Evolutionary conservation across 2,797 vertebrate genomes (phyloP).

Genomic region (Gallinago nigripennis): DNA sequence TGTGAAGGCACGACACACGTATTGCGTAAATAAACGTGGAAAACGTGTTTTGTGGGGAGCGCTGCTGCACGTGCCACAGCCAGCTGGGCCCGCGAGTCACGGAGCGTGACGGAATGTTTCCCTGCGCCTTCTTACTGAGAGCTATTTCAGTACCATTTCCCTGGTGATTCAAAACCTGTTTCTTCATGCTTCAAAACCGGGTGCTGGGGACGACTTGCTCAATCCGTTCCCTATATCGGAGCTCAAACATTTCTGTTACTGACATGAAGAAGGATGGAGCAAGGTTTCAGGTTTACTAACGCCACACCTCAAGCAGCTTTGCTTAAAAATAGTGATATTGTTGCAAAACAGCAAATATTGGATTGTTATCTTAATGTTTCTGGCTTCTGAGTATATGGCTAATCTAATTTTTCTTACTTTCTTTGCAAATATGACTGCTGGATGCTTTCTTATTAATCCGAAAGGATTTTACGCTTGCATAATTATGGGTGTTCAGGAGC

Average conservation of each 20-base stretch:
- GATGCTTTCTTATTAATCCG: not conserved
- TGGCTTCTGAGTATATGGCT: not conserved
- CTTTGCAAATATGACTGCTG: not conserved
- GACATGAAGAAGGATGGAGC: not conserved
- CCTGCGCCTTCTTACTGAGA: not conserved
- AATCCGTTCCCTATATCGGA: conserved; percentile 1
- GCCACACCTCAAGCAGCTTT: not conserved
- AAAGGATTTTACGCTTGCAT: not conserved
- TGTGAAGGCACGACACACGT: not conserved
- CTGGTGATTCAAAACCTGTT: conserved; percentile 25
- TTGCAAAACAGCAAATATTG: not conserved
- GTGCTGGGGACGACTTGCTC: not conserved
- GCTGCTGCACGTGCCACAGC: not conserved
- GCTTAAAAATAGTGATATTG: not conserved
- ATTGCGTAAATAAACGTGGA: not conserved
- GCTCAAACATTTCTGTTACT: not conserved
- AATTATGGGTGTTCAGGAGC: not conserved
- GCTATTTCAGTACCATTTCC: not conserved
- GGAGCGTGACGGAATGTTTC: not conserved
- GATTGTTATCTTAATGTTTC: not conserved
- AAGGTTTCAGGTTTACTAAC: not conserved
- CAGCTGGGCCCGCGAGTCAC: accelerated
- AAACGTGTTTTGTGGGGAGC: not conserved
- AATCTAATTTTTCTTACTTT: not conserved
- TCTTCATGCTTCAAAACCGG: conserved; percentile 20